Conservation (phyloP, 2,888 invertebrate species). For the Torymus tubicola region DNA sequence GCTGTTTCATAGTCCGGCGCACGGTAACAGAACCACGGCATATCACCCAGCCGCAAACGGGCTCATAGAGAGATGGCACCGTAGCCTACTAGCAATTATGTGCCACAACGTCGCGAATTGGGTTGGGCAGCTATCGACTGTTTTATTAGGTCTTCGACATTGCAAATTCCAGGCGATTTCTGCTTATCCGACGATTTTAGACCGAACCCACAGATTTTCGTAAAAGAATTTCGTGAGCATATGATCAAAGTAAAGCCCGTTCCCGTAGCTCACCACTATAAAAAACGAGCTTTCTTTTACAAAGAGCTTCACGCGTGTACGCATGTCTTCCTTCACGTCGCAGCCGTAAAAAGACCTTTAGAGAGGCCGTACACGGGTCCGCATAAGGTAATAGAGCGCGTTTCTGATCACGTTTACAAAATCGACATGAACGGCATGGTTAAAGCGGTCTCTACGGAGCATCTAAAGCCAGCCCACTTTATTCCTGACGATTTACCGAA, state of each 20-base stretch:
- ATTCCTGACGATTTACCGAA: background rate
- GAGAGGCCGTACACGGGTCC: constrained; percentile 29
- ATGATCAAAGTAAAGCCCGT: constrained; percentile 31
- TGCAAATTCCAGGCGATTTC: constrained; percentile 52
- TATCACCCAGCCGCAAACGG: no score
- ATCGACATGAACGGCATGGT: background rate
- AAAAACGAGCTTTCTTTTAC: background rate
- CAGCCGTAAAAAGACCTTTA: constrained; percentile 14
- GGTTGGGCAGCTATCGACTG: background rate
- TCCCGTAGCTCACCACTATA: background rate
- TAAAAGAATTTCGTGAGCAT: constrained; percentile 35
- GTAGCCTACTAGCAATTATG: no score
- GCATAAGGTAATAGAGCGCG: background rate
- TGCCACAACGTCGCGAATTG: no score
- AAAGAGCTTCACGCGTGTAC: constrained; percentile 1
- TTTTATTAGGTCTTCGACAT: background rate
- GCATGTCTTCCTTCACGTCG: constrained; percentile 25
- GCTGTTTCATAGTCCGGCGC: no score
- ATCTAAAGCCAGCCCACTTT: background rate
- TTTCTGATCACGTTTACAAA: background rate
- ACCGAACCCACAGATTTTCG: constrained; percentile 42
- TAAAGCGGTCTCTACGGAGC: background rate
- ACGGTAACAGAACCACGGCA: no score
- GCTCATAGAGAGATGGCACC: no score
- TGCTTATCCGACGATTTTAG: constrained; percentile 35